A percentile compares a stretch with the other conserved stretches of the same genome.
phyloP scores from a whole-genome alignment of 2,888 invertebrate species.

The Petrophora chlorosata region DNA sequence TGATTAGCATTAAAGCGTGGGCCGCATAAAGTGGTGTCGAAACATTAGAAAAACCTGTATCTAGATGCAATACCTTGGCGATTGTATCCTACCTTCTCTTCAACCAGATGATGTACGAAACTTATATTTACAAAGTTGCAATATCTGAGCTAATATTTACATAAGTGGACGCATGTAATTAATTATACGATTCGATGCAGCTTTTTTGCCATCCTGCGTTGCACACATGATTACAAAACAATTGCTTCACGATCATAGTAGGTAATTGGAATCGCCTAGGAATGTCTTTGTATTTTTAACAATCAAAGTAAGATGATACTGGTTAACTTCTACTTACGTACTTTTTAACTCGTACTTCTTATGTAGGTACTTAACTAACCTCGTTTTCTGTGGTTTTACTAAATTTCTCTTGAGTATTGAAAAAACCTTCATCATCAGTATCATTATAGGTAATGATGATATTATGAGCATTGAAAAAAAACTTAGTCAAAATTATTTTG shows the following conservation, averaged over 20 bases:
- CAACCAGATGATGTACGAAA: constrained; percentile 23
- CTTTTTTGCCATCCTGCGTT: not conserved
- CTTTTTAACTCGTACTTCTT: no score
- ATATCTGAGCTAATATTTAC: constrained; percentile 20
- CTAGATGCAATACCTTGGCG: constrained; percentile 23
- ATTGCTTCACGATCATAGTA: not conserved
- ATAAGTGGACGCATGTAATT: constrained; percentile 1
- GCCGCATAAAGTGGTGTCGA: constrained; percentile 20
- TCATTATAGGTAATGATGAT: no score
- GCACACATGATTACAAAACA: constrained; percentile 2
- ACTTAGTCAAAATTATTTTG: no score
- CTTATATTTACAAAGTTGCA: constrained; percentile 19
- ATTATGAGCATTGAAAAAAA: no score
- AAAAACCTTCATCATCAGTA: no score
- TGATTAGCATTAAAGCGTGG: constrained; percentile 14
- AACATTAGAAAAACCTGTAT: constrained; percentile 32
- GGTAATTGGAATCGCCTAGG: no score
- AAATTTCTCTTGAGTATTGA: no score
- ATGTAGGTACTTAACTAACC: no score
- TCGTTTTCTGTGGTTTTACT: no score
- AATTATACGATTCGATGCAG: constrained; percentile 7
- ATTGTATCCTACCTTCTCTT: constrained; percentile 26
- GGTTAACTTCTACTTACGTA: no score
- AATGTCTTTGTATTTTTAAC: no score
- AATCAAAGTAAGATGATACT: no score